These are phyloP conservation scores for Plusia festucae DNA, from an alignment of 2,888 invertebrate genomes.

Conservation along the genomic window DNA sequence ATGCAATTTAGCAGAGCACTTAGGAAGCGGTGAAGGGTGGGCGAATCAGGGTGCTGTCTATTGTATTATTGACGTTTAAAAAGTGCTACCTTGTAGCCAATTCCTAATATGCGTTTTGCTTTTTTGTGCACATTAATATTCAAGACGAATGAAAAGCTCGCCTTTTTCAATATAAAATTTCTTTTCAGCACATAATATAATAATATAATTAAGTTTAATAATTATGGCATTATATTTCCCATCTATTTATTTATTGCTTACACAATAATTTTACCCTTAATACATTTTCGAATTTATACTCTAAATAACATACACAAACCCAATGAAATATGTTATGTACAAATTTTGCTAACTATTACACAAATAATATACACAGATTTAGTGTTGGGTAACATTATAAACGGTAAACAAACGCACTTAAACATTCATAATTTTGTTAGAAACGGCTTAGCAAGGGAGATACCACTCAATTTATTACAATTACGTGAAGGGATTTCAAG, in stretches of 20 bases:
- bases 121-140: too few species aligned
- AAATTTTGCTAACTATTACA: slow-evolving; percentile 29
- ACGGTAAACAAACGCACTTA: slow-evolving; percentile 31
- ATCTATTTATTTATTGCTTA: neutral
- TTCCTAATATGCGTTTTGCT: too few species aligned
- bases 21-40: too few species aligned
- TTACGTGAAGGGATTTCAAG: slow-evolving; percentile 43
- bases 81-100: too few species aligned
- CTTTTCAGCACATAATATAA: too few species aligned
- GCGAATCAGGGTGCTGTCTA: too few species aligned
- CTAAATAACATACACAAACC: neutral
- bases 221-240: too few species aligned
- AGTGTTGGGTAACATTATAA: slow-evolving; percentile 21
- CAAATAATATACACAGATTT: slow-evolving; percentile 38
- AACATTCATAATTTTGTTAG: slow-evolving; percentile 49
- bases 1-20: too few species aligned
- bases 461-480: slow-evolving; percentile 38
- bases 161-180: too few species aligned
- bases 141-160: too few species aligned
- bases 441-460: slow-evolving; percentile 16
- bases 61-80: too few species aligned
- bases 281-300: neutral
- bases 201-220: too few species aligned
- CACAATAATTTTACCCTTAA: neutral
- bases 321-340: slow-evolving; percentile 21